These are phyloP conservation scores for Hypomecis punctinalis DNA, from an alignment of 2,888 invertebrate species.

Conservation along the genomic window DNA sequence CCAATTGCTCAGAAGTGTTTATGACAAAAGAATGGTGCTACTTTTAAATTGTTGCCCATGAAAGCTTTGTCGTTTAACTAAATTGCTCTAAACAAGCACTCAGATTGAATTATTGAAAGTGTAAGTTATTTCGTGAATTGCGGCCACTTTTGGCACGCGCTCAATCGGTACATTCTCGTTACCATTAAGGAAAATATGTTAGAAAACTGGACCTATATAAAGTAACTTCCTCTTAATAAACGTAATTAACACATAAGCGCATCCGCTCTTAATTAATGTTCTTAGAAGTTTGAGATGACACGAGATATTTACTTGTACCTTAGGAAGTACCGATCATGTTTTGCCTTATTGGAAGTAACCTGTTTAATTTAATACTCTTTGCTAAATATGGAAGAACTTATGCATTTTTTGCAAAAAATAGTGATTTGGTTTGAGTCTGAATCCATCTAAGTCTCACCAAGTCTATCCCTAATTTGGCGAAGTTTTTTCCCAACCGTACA, in stretches of 20 bases:
- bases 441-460: constrained; percentile 1
- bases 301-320: constrained; percentile 26
- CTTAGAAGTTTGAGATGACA: constrained; percentile 38
- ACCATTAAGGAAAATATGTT: constrained; percentile 45
- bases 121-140: constrained; percentile 44
- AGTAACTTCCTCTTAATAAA: constrained; percentile 60
- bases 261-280: constrained; percentile 58
- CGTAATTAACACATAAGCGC: constrained; percentile 46
- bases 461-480: constrained; percentile 1
- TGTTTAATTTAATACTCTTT: neutral
- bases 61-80: constrained; percentile 39
- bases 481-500: constrained; percentile 2
- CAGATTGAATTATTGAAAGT: constrained; percentile 35
- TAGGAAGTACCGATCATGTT: constrained; percentile 1
- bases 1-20: constrained; percentile 51
- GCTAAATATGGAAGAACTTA: too few species aligned
- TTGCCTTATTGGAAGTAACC: neutral
- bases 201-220: constrained; percentile 20
- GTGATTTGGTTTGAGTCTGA: neutral
- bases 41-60: constrained; percentile 38
- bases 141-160: constrained; percentile 39
- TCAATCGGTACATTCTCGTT: constrained; percentile 21
- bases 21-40: constrained; percentile 31
- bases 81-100: constrained; percentile 29
- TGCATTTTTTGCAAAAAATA: neutral